Percentiles rank a stretch among this genome's conserved stretches.
Evolutionary conservation across 2,888 invertebrate species (phyloP).

Genomic region (Hypomecis atomaria): DNA sequence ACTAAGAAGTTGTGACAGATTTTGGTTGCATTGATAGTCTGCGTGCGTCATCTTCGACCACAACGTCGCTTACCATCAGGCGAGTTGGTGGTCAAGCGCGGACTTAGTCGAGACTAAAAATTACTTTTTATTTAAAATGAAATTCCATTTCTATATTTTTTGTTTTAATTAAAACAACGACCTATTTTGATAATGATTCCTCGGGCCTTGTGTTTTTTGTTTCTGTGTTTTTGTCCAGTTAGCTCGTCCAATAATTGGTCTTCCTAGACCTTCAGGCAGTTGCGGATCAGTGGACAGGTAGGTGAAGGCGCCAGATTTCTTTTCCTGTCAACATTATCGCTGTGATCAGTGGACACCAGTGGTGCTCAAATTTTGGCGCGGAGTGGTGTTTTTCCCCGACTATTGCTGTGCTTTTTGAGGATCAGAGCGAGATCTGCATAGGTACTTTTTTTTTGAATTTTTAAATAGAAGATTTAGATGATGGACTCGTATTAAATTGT

Average conservation of each 20-base stretch:
- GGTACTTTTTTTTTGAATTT: background rate
- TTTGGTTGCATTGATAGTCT: too few species aligned
- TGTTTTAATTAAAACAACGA: conserved; percentile 1
- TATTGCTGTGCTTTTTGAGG: too few species aligned
- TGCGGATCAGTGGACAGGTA: conserved; percentile 37
- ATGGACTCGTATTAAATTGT: too few species aligned
- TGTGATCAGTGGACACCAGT: conserved; percentile 16
- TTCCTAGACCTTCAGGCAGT: conserved; percentile 43
- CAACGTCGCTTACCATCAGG: too few species aligned
- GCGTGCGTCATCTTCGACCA: too few species aligned
- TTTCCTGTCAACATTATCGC: conserved; percentile 34
- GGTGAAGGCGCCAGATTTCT: conserved; percentile 45
- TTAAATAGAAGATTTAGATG: background rate
- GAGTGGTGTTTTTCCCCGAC: background rate
- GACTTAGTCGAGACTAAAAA: too few species aligned
- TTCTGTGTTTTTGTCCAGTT: conserved; percentile 33
- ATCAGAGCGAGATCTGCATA: background rate
- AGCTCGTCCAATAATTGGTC: conserved; percentile 28
- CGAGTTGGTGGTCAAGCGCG: too few species aligned
- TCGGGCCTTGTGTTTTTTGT: conserved; percentile 35
- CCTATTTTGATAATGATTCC: conserved; percentile 9
- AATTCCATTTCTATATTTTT: too few species aligned
- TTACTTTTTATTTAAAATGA: too few species aligned
- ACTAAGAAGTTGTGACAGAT: too few species aligned
- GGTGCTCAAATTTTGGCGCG: conserved; percentile 17